A percentile compares a stretch with the other conserved stretches of the same genome.
Evolutionary conservation across 2,797 vertebrate genomes (phyloP).

Genomic region (Vultur gryphus): DNA sequence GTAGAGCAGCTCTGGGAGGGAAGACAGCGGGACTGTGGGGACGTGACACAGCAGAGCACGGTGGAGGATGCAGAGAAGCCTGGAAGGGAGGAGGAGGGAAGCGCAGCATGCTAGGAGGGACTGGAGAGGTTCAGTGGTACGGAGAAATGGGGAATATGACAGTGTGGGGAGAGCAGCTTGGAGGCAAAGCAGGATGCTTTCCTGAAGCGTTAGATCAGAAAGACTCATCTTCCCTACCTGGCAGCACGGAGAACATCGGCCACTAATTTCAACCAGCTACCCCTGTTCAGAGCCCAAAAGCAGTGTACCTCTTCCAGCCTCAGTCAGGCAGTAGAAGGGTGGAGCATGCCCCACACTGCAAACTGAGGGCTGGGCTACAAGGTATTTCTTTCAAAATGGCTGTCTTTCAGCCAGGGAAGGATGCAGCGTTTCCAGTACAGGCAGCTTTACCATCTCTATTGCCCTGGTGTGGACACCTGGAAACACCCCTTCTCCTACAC

Average conservation of each 20-base stretch:
- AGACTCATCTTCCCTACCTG: background rate
- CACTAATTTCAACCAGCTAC: background rate
- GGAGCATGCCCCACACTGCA: background rate
- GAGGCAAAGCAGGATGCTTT: background rate
- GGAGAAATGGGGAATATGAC: background rate
- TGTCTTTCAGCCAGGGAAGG: background rate
- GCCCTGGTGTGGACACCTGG: background rate
- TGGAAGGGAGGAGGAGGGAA: background rate
- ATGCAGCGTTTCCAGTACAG: background rate
- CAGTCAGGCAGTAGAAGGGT: background rate
- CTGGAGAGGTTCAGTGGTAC: background rate
- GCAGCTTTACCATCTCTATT: background rate
- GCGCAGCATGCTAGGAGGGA: background rate
- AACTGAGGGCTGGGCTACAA: background rate
- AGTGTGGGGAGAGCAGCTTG: background rate
- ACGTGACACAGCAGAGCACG: background rate
- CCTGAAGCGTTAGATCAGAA: background rate
- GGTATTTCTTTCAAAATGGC: background rate
- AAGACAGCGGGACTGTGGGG: background rate
- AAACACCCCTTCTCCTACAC: background rate
- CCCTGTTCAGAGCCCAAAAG: background rate
- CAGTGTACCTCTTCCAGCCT: background rate
- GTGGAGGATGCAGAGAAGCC: background rate
- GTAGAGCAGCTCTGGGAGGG: background rate
- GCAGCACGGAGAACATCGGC: fast-evolving